Evolutionary conservation across 92 coral and sea anemone genomes (phyloP).

Genomic region (Palythoa grandiflora): DNA sequence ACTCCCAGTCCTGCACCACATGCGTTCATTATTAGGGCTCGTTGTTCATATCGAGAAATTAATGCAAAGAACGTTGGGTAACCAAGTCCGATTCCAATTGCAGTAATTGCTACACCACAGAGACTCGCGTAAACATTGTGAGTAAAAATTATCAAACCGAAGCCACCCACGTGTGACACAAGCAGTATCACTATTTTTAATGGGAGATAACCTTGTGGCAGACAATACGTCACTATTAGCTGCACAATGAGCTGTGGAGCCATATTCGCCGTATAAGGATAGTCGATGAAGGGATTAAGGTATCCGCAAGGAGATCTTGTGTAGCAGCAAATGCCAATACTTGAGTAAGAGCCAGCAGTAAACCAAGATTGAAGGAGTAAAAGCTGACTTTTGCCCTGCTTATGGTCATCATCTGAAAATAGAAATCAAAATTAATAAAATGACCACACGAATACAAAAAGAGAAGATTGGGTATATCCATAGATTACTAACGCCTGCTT

Average conservation of each 20-base stretch:
- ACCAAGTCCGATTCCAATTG: background rate
- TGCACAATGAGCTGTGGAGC: background rate
- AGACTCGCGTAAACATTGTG: background rate
- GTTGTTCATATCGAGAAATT: background rate
- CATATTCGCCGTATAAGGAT: too few relatives aligned
- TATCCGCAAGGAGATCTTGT: too few relatives aligned
- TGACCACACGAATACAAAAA: too few relatives aligned
- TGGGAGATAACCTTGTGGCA: background rate
- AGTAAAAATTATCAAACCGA: background rate
- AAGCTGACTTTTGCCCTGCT: too few relatives aligned
- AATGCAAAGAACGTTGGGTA: background rate
- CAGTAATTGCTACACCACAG: background rate
- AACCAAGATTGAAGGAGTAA: too few relatives aligned
- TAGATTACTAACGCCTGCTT: too few relatives aligned
- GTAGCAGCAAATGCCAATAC: too few relatives aligned
- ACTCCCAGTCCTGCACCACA: background rate
- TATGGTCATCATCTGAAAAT: too few relatives aligned
- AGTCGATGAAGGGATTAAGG: too few relatives aligned
- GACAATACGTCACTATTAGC: background rate
- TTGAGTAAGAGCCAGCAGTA: too few relatives aligned
- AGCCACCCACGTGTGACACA: background rate
- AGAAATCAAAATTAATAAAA: too few relatives aligned
- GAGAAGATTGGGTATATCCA: too few relatives aligned
- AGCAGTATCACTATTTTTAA: background rate
- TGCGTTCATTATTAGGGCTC: background rate